A percentile compares a stretch with the other conserved stretches of the same genome.
phyloP scores from a whole-genome alignment of 2,888 invertebrate species.

The Catocala nupta region DNA sequence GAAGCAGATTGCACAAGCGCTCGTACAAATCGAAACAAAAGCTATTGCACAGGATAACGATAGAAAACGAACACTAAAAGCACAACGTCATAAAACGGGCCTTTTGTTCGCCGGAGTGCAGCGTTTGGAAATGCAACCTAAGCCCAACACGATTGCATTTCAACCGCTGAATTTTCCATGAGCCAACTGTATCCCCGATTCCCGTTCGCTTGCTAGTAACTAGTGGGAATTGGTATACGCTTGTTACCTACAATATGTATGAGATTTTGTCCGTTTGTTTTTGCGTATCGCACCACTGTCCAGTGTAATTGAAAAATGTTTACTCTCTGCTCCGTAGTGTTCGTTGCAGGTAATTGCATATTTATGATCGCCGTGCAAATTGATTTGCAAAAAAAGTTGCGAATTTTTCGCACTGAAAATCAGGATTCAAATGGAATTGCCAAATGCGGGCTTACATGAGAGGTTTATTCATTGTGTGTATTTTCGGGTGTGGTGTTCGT shows the following conservation, averaged over 20 bases:
- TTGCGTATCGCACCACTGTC: slow-evolving; percentile 72
- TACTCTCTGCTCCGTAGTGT: slow-evolving; percentile 47
- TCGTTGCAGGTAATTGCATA: slow-evolving; percentile 44
- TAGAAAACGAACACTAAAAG: slow-evolving; percentile 61
- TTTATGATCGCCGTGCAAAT: slow-evolving; percentile 48
- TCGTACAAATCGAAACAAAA: slow-evolving; percentile 24
- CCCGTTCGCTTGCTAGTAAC: slow-evolving; percentile 72
- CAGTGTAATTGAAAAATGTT: slow-evolving; percentile 78
- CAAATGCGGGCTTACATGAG: background rate
- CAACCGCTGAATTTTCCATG: slow-evolving; percentile 80
- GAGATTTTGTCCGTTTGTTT: slow-evolving; percentile 81
- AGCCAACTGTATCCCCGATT: slow-evolving; percentile 62
- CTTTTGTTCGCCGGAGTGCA: slow-evolving; percentile 68
- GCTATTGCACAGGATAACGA: slow-evolving; percentile 36
- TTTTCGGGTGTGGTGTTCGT: slow-evolving; percentile 44
- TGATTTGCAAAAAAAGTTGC: slow-evolving; percentile 46
- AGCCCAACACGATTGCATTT: slow-evolving; percentile 81
- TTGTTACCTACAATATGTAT: slow-evolving; percentile 81
- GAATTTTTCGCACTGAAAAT: slow-evolving; percentile 18
- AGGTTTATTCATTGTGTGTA: slow-evolving; percentile 20
- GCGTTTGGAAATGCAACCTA: slow-evolving; percentile 71
- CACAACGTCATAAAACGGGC: slow-evolving; percentile 56
- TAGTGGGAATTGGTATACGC: slow-evolving; percentile 81
- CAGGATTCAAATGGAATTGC: slow-evolving; percentile 5
- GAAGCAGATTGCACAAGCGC: slow-evolving; percentile 11